Evolutionary conservation across 1,140 invertebrate species (phyloP).

Genomic region (Lepidotrigona ventralis): DNA sequence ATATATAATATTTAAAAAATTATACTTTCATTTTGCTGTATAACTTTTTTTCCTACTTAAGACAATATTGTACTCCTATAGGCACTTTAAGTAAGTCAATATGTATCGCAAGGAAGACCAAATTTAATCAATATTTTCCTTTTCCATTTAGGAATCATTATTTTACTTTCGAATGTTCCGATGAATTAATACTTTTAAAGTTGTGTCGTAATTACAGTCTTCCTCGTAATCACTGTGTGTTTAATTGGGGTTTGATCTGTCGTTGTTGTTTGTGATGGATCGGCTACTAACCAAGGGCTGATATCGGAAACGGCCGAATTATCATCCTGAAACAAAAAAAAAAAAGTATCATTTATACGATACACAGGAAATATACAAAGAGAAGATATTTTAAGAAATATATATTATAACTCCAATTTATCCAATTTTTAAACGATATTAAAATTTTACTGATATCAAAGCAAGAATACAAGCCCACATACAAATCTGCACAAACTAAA

Average conservation of each 20-base stretch:
- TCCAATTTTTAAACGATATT: not conserved
- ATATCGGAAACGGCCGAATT: constrained; percentile 81
- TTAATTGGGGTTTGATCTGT: constrained; percentile 84
- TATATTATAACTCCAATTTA: not conserved
- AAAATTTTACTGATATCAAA: not conserved
- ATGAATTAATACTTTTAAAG: constrained; percentile 79
- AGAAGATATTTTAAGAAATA: too few relatives aligned
- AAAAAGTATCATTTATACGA: not conserved
- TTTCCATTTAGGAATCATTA: constrained; percentile 10
- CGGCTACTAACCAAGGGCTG: constrained; percentile 89
- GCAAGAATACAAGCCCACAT: not conserved
- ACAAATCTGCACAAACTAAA: constrained; percentile 19
- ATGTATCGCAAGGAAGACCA: constrained; percentile 28
- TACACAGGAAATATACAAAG: not conserved
- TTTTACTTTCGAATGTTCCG: constrained; percentile 8
- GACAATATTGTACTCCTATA: constrained; percentile 21
- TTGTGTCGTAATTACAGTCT: constrained; percentile 92
- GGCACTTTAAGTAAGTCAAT: constrained; percentile 15
- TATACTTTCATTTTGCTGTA: not conserved
- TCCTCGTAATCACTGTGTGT: constrained; percentile 87
- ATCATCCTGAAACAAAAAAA: constrained; percentile 74
- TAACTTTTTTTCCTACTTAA: not conserved
- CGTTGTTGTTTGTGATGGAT: constrained; percentile 81
- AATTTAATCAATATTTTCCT: constrained; percentile 6
- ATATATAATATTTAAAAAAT: too few relatives aligned